These are phyloP conservation scores for Sarcophaga caerulescens DNA, from an alignment of 2,888 invertebrate species.

Conservation along the genomic window DNA sequence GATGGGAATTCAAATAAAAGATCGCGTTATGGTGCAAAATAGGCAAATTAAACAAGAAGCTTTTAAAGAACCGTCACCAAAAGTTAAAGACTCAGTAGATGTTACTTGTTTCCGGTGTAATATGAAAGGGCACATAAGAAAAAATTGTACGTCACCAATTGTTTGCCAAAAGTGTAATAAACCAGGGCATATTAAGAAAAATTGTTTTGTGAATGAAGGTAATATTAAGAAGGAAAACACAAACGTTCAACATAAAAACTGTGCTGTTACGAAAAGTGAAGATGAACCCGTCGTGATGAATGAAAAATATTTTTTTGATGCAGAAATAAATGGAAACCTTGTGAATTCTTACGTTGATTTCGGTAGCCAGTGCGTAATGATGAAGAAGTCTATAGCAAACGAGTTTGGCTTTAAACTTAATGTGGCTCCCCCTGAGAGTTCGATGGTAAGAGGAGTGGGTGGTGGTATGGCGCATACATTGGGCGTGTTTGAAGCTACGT, in stretches of 20 bases:
- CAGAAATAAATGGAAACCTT: background rate
- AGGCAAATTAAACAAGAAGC: background rate
- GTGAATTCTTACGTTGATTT: slow-evolving; percentile 34
- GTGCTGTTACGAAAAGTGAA: too few species aligned
- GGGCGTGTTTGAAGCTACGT: background rate
- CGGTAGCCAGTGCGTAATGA: slow-evolving; percentile 38
- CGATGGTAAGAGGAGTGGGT: slow-evolving; percentile 1
- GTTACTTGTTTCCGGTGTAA: slow-evolving; percentile 9
- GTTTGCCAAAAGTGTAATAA: background rate
- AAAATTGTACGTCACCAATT: background rate
- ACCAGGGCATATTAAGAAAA: slow-evolving; percentile 17
- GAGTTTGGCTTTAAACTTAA: background rate
- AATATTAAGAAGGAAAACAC: background rate
- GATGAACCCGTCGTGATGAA: too few species aligned
- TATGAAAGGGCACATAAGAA: background rate
- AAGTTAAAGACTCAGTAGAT: background rate
- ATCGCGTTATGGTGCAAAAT: background rate
- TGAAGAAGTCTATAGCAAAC: background rate
- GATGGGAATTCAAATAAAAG: background rate
- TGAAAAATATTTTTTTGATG: too few species aligned
- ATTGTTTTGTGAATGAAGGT: background rate
- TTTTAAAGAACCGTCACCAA: background rate
- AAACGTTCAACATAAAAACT: background rate
- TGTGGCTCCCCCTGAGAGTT: background rate
- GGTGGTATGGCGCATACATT: background rate